Evolutionary conservation across 1,140 invertebrate species (phyloP), one percentile per base, ranked within the genome.

Genomic region (Halyomorpha halys): DNA sequence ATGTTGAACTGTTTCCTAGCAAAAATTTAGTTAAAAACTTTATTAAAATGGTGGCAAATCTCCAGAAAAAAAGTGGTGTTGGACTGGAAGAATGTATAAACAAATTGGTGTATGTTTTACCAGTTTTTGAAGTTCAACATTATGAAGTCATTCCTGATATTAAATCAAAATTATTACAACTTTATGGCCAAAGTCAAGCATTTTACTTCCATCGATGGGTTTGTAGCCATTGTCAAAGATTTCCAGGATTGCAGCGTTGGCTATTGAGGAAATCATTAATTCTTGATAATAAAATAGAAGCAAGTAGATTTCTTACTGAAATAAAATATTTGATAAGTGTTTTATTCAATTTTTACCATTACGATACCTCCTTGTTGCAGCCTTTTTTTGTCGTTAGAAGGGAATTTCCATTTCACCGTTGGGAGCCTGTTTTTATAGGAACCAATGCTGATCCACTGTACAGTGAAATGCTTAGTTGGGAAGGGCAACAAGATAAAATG

Each of bases 401-500:
- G 54, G 84, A 87, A 73, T 82, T 80, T 73, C 85, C 86, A 0
- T 83, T 83, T 73, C 84, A 88, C 68, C 77, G 86, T 66, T 90
- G 89, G 88, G 88, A 91, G 72, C 89, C 89, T 0, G 80, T 91
- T 44, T 91, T 86, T 72, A 90, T 91, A 66, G 88, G 88, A 3
- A 89, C 86, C 0, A 82, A 85, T 67, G 76, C 81, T 49, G 88
- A 90, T 70, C 89, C 89, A 0, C 79, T 87, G 68, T 92, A 91
- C 73, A 86, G 85, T 67, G 89, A 91, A 72, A 74, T 80, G 47
- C 79, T 92, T 63, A 84, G 84, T 3, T 91, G 89, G 88, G 89
- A 92, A 74, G 89, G 88, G 16, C 79, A 82, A 53, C 86, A 88
- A 68, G 89, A 91, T 71, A 91, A 91, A 79, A 91, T 91, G 89